These are phyloP conservation scores for Apodemus sylvaticus DNA, from an alignment of 2,113 vertebrate genomes.

Conservation along the genomic window DNA sequence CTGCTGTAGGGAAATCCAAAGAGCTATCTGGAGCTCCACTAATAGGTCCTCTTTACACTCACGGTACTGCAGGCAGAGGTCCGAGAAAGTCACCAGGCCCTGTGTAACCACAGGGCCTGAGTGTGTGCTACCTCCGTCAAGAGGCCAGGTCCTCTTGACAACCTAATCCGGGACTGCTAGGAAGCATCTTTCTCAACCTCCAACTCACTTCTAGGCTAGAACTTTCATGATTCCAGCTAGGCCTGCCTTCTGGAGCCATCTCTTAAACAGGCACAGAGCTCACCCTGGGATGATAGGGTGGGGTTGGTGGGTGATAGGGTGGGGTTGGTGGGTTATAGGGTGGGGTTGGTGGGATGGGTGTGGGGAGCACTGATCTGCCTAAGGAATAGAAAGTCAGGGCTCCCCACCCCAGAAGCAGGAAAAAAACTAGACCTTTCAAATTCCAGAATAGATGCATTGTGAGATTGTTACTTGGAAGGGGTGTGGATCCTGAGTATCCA, in stretches of 20 bases:
- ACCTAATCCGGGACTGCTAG: neutral
- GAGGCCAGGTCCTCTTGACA: neutral
- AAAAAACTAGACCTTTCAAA: neutral
- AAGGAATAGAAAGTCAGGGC: neutral
- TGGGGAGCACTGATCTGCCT: no score
- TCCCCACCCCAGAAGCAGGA: neutral
- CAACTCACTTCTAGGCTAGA: neutral
- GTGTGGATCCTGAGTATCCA: neutral
- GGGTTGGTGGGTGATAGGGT: no score
- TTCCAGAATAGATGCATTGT: neutral
- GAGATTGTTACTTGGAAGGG: neutral
- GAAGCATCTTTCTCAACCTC: neutral
- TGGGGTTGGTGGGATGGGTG: no score
- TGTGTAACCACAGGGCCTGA: neutral
- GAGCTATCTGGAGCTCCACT: neutral
- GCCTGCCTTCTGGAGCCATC: neutral
- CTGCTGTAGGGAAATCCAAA: neutral
- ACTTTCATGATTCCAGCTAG: neutral
- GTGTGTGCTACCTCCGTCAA: neutral
- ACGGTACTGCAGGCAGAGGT: neutral
- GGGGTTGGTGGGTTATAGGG: no score
- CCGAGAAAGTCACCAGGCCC: neutral
- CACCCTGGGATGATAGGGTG: neutral
- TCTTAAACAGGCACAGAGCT: neutral
- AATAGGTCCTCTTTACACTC: neutral